These are phyloP conservation scores for Tretioscincus oriximinensis DNA, from an alignment of 2,113 vertebrate species.

Conservation along the genomic window DNA sequence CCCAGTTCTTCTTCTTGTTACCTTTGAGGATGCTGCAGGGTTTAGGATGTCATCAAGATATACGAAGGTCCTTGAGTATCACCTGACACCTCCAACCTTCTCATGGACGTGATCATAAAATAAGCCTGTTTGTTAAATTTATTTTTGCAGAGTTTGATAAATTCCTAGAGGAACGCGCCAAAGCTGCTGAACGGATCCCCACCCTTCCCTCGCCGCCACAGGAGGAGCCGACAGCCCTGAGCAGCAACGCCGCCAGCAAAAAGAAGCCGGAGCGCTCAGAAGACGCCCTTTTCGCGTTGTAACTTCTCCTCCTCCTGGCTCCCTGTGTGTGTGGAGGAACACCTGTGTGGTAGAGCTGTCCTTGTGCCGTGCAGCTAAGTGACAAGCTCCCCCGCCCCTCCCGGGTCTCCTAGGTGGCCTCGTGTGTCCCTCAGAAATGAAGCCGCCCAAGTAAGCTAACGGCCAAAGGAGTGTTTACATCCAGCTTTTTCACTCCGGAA, in stretches of 20 bases:
- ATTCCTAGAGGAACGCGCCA: slow-evolving; percentile 96
- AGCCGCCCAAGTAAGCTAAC: slow-evolving; percentile 52
- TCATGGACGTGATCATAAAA: too few relatives aligned
- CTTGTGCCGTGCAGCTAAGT: slow-evolving; percentile 35
- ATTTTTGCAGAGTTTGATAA: slow-evolving; percentile 90
- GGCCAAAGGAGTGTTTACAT: slow-evolving; percentile 61
- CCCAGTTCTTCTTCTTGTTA: too few relatives aligned
- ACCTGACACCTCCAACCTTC: too few relatives aligned
- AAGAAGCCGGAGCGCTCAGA: slow-evolving; percentile 87
- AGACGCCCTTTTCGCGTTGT: slow-evolving; percentile 89
- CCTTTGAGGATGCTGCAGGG: neutral
- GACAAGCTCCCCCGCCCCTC: neutral
- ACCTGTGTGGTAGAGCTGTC: slow-evolving; percentile 37
- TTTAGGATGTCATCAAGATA: too few relatives aligned
- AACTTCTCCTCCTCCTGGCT: slow-evolving; percentile 56
- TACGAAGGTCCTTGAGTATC: too few relatives aligned
- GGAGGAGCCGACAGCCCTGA: slow-evolving; percentile 72
- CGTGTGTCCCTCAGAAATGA: slow-evolving; percentile 9
- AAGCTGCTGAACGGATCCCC: slow-evolving; percentile 90
- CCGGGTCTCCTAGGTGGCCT: slow-evolving; percentile 38
- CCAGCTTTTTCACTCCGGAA: slow-evolving; percentile 50
- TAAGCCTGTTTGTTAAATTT: slow-evolving; percentile 28
- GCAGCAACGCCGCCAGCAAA: slow-evolving; percentile 68
- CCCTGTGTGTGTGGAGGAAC: slow-evolving; percentile 13
- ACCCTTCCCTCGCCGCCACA: slow-evolving; percentile 82